Evolutionary conservation across 2,113 vertebrate genomes (phyloP), one percentile per base, ranked within the genome.

Genomic region (Rhizomys pruinosus): DNA sequence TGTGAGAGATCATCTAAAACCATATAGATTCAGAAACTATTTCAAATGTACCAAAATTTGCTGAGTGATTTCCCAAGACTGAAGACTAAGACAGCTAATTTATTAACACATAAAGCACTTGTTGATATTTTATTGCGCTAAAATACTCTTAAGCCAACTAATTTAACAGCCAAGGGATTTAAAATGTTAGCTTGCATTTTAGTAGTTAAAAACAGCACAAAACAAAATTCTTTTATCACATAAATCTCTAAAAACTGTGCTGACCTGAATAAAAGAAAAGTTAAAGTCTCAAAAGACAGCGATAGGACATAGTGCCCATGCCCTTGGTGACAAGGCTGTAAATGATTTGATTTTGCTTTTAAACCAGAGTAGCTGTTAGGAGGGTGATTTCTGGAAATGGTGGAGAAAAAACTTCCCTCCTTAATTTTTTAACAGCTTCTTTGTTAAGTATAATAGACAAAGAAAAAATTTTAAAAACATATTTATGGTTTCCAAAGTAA

Each of bases 1-100:
- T 86, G 85, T 23, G 47, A 96, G 55, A 86, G 94, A 68, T 76
- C 81, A 44, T 76, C 69, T 90, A 37, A 91, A 82, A 29, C 10
- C 5, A 16, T 55, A 59, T 5, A 66, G 25, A 61, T 59, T 86
- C 77, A 79, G 23, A 29, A 37, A 57, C 77, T 87, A 6, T 87
- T 86, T 73, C 25, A 74, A 0, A 0, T 87, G 2, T 57, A 55
- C 7, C 52, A 69, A 69, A 29, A 44, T 37, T 84, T 80, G 11
- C 44, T 37, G 32, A 47, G 42, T 63, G 15, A 22, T 85, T 71
- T 76, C 44, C 47, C 47, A 63, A 64, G 25, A 66, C 27, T 61
- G 9, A 64, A 95, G 22, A 88, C 1, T 22, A 92, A 61, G 81
- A 13, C 12, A 42, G 6, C n/a, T 89, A 52, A 80, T 47, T 90